phyloP scores from a whole-genome alignment of 2,113 vertebrate genomes.

The Paracanthobrama guichenoti region DNA sequence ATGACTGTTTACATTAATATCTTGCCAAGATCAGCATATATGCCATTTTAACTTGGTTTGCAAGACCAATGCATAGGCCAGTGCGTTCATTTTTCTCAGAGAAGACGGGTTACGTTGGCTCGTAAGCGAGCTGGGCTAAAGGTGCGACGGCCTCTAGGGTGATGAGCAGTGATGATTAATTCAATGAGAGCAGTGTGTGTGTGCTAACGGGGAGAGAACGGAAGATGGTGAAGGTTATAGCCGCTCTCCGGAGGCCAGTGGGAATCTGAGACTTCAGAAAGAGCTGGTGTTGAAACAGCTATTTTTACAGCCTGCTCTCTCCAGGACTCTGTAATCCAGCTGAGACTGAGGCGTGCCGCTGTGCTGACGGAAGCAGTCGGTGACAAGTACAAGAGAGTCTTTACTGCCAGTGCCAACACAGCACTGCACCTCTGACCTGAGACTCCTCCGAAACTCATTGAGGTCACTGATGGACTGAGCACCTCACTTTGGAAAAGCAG shows the following conservation, averaged over 20 bases:
- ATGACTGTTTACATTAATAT: background rate
- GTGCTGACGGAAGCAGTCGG: conserved; percentile 38
- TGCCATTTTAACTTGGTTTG: background rate
- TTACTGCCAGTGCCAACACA: conserved; percentile 44
- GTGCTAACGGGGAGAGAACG: background rate
- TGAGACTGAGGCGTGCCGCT: conserved; percentile 22
- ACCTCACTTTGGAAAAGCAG: background rate
- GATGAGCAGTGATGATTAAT: conserved; percentile 28
- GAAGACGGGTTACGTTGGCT: background rate
- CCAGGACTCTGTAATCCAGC: conserved; percentile 45
- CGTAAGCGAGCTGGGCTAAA: background rate
- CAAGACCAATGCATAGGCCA: background rate
- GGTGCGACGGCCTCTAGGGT: background rate
- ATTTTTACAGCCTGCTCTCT: conserved; percentile 46
- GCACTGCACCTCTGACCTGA: conserved; percentile 40
- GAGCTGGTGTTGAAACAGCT: conserved; percentile 41
- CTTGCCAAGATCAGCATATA: background rate
- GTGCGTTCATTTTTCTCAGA: background rate
- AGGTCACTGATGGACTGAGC: background rate
- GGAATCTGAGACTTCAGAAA: conserved; percentile 45
- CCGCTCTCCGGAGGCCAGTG: conserved; percentile 32
- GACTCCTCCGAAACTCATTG: background rate
- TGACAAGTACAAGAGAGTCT: conserved; percentile 29
- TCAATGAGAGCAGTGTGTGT: conserved; percentile 11
- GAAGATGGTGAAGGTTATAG: conserved; percentile 31